A percentile compares a stretch with the other conserved stretches of the same genome.
Conservation (phyloP, 2,797 vertebrate genomes). For the Mormyrus proboscirostris region DNA sequence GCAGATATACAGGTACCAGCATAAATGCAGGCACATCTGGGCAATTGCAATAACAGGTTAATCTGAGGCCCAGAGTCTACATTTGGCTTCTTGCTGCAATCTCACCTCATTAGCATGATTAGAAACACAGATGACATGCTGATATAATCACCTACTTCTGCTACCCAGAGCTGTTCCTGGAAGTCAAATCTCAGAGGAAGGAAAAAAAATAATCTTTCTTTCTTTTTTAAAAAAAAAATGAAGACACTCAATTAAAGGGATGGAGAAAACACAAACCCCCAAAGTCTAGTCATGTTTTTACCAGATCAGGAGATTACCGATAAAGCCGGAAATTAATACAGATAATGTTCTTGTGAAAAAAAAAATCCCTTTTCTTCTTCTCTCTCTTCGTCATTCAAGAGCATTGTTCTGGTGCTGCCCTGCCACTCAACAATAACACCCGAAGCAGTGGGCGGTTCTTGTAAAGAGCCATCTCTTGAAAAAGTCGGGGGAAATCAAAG, state of each 20-base stretch:
- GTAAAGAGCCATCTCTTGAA: not conserved
- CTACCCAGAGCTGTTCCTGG: not conserved
- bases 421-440: not conserved
- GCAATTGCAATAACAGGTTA: not conserved
- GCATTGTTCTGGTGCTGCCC: constrained; percentile 6
- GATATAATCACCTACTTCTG: not conserved
- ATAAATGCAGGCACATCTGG: not conserved
- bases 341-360: constrained; percentile 1
- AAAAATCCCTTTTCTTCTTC: not conserved
- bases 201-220: not conserved
- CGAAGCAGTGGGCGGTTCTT: constrained; percentile 15
- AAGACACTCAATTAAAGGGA: not conserved
- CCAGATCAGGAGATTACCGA: constrained; percentile 26
- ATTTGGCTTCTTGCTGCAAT: not conserved
- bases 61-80: not conserved
- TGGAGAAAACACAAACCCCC: not conserved
- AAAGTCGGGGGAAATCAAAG: not conserved
- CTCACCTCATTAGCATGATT: not conserved
- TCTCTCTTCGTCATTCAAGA: not conserved
- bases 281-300: constrained; percentile 20
- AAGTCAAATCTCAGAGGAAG: not conserved
- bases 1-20: not conserved
- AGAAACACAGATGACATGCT: constrained; percentile 3
- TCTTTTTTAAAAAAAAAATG: not conserved
- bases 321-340: constrained; percentile 16